Evolutionary conservation across 1,140 invertebrate genomes (phyloP), one percentile per base, ranked within the genome.

Genomic region (Nephila pilipes): DNA sequence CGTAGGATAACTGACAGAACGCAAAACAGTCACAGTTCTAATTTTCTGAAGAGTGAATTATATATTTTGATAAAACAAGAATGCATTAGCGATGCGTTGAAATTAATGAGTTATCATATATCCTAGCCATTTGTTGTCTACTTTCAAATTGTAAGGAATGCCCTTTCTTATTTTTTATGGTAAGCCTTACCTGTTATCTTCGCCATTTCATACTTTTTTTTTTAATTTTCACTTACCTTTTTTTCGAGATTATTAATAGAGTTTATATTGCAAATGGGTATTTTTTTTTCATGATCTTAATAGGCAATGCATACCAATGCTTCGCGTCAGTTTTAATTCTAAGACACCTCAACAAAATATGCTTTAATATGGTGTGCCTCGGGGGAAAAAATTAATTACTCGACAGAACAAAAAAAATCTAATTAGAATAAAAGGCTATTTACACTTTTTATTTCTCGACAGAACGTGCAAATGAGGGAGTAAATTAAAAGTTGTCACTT

Each of bases 401-500:
- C 16, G 81, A 83, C 81, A 55, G 46, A 55, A 57, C 54, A 83
- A 83, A 83, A 46, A 46, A 83, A 83, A 83, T 57, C 81, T 83
- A 83, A 83, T 83, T 83, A 83, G 81, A 83, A 83, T 83, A 83
- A 83, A 83, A 83, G 81, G 81, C 81, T 83, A 83, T 83, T 83
- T 83, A 83, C 81, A 83, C 81, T 83, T 83, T 83, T 83, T 83
- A 83, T 83, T 83, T 83, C 81, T 55, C 54, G 46, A 83, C 81
- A 83, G 81, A 57, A 83, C 81, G 46, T 83, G 81, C 81, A 83
- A 83, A 83, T 83, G 81, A 83, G 81, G 81, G 46, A 83, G 81
- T 83, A 83, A 83, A 83, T 83, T 83, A 83, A 83, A 83, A 83
- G 81, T 83, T 83, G 81, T 83, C 81, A 83, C 81, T 83, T 83